Percentiles rank a stretch among this genome's conserved stretches.
Evolutionary conservation across 2,113 vertebrate species (phyloP).

Genomic region (Fulica atra): DNA sequence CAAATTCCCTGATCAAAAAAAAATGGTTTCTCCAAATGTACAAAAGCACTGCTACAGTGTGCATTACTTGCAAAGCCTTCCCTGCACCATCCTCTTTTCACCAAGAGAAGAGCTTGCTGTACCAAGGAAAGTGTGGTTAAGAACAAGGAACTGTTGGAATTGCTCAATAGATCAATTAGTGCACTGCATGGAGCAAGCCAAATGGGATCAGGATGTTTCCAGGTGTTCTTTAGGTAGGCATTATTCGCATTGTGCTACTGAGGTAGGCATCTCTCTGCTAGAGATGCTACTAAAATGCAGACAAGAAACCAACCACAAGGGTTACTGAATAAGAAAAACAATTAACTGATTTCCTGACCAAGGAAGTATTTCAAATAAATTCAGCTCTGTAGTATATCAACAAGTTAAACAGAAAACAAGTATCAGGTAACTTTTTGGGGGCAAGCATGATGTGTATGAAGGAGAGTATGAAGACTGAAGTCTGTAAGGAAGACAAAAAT

Average conservation of each 20-base stretch:
- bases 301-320: not conserved
- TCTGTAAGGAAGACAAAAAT: not conserved
- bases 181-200: not conserved
- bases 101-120: not conserved
- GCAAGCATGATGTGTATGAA: not conserved
- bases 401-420: not conserved
- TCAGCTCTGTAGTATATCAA: not conserved
- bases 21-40: not conserved
- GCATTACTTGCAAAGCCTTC: not conserved
- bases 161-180: not conserved
- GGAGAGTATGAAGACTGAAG: not conserved
- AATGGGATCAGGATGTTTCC: not conserved
- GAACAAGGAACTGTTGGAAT: not conserved
- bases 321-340: not conserved
- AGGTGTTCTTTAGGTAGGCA: not conserved
- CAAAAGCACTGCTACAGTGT: not conserved
- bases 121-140: not conserved
- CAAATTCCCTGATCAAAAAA: not conserved
- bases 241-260: not conserved
- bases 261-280: not conserved
- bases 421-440: not conserved
- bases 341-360: not conserved
- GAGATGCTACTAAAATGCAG: not conserved
- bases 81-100: not conserved
- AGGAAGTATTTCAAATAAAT: not conserved